Evolutionary conservation across 2,113 vertebrate genomes (phyloP).

Genomic region (Blennius ocellaris): DNA sequence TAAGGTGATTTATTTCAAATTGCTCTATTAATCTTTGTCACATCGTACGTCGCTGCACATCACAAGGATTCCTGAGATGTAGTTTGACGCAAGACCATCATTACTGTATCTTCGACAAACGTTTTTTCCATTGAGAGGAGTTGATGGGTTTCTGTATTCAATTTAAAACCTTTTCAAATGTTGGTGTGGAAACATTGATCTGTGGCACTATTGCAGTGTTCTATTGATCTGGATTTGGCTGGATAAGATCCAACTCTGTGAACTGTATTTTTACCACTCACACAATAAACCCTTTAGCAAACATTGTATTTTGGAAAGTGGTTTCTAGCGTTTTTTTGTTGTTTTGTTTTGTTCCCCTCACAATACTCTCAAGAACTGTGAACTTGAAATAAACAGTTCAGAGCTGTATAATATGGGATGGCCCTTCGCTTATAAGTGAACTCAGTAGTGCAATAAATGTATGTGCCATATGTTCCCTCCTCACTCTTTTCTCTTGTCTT

Average conservation of each 20-base stretch:
- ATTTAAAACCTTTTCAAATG: not conserved
- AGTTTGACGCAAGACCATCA: no score
- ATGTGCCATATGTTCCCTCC: no score
- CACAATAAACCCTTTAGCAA: no score
- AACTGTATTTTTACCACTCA: not conserved
- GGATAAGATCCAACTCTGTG: not conserved
- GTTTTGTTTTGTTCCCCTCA: no score
- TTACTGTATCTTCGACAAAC: not conserved
- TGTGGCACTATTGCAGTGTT: not conserved
- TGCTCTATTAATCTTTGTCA: not conserved
- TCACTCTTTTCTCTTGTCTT: no score
- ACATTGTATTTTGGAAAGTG: no score
- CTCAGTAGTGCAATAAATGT: no score
- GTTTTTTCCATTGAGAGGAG: not conserved
- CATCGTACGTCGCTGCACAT: not conserved
- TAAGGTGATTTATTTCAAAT: not conserved
- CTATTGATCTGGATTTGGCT: slow-evolving; percentile 16
- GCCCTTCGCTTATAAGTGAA: no score
- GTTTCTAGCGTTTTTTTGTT: no score
- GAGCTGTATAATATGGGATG: no score
- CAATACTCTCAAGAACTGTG: no score
- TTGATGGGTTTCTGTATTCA: not conserved
- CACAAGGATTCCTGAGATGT: not conserved
- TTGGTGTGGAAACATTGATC: not conserved
- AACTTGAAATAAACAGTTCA: no score